A percentile compares a stretch with the other conserved stretches of the same genome.
phyloP scores from a whole-genome alignment of 2,113 vertebrate genomes.

The Oryzias curvinotus region DNA sequence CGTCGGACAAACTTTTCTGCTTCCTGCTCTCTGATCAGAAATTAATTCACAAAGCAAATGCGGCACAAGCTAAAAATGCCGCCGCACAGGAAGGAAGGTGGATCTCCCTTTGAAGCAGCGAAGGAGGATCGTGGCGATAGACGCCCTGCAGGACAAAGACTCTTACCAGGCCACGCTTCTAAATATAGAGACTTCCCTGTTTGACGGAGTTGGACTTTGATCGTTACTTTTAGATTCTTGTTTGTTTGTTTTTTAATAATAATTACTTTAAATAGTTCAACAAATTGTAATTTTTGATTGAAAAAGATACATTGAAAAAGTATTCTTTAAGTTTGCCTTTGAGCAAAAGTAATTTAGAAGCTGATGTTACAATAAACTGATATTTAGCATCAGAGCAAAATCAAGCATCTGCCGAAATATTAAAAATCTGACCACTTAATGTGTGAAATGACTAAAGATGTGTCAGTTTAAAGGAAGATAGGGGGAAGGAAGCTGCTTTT shows the following conservation, averaged over 20 bases:
- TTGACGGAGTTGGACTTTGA: slow-evolving; percentile 6
- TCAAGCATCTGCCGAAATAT: no score
- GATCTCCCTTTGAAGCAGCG: slow-evolving; percentile 38
- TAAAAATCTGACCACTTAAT: no score
- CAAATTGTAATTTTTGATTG: no score
- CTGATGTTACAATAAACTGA: no score
- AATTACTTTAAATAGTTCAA: no score
- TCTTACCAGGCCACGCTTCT: slow-evolving; percentile 25
- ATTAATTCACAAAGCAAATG: slow-evolving; percentile 5
- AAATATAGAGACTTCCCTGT: slow-evolving; percentile 54
- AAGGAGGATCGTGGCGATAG: slow-evolving; percentile 29
- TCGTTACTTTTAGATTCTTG: background rate
- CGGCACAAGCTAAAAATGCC: slow-evolving; percentile 10
- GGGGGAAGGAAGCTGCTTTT: no score
- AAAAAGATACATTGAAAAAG: no score
- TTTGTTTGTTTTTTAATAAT: background rate
- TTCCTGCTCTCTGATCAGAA: background rate
- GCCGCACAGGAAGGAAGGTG: slow-evolving; percentile 52
- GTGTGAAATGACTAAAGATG: no score
- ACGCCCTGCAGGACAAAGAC: slow-evolving; percentile 29
- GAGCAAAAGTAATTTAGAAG: no score
- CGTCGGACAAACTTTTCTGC: background rate
- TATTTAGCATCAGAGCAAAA: no score
- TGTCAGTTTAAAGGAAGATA: no score
- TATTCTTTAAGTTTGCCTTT: no score